Percentiles rank a stretch among this genome's conserved stretches.
These are phyloP conservation scores for Baryphthengus martii DNA, from an alignment of 2,113 vertebrate genomes.

Conservation along the genomic window DNA sequence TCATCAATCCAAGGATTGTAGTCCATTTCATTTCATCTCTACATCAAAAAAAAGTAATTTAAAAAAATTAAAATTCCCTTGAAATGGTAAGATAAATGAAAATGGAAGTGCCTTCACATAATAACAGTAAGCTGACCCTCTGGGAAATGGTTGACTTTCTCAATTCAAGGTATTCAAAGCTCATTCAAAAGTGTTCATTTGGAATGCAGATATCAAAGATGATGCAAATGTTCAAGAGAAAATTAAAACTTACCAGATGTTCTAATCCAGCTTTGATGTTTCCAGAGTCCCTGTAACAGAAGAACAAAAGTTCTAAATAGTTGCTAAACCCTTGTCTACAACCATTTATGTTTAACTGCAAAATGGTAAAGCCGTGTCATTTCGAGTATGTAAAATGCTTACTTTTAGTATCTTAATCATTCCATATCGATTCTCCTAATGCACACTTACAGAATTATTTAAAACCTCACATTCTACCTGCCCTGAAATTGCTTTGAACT, in stretches of 20 bases:
- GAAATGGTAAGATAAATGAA: constrained; percentile 82
- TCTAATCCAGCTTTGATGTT: constrained; percentile 94
- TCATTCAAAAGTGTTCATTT: constrained; percentile 87
- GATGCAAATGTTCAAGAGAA: constrained; percentile 85
- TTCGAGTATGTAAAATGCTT: background rate
- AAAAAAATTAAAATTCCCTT: constrained; percentile 83
- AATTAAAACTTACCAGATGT: constrained; percentile 98
- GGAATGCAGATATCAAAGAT: constrained; percentile 90
- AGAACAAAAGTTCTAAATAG: constrained; percentile 85
- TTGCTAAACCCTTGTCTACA: constrained; percentile 76
- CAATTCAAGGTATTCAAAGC: constrained; percentile 85
- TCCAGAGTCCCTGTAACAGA: constrained; percentile 87
- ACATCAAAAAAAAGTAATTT: constrained; percentile 83
- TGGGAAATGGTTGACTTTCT: constrained; percentile 83
- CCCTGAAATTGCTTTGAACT: background rate
- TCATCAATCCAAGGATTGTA: constrained; percentile 78
- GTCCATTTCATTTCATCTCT: constrained; percentile 78
- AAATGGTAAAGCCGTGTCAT: background rate
- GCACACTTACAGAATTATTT: background rate
- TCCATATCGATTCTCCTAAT: background rate
- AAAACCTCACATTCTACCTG: background rate
- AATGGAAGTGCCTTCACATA: constrained; percentile 81
- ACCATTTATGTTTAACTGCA: constrained; percentile 55
- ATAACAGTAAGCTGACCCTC: constrained; percentile 81
- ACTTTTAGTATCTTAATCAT: background rate